These are phyloP conservation scores for Drosophila rellima DNA, from an alignment of 2,888 invertebrate species.

Conservation along the genomic window DNA sequence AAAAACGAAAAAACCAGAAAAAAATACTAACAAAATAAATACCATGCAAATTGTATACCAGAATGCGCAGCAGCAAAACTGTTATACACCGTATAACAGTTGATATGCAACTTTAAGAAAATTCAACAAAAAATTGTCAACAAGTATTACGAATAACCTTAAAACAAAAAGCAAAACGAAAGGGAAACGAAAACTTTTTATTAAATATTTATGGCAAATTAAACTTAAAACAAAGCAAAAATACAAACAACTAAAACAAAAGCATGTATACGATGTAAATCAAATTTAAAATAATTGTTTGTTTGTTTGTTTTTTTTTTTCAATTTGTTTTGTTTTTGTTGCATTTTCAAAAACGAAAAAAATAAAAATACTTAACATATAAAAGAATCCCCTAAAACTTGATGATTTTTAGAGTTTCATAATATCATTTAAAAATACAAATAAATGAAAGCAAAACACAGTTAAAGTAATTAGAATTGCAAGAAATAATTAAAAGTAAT, in stretches of 20 bases:
- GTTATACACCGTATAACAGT: slow-evolving; percentile 53
- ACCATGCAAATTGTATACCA: slow-evolving; percentile 54
- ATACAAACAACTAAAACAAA: slow-evolving; percentile 27
- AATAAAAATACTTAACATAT: neutral
- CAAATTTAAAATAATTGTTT: slow-evolving; percentile 53
- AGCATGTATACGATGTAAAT: slow-evolving; percentile 72
- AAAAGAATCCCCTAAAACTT: neutral
- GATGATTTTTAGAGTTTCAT: slow-evolving; percentile 18
- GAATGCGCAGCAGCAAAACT: slow-evolving; percentile 33
- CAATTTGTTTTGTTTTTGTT: slow-evolving; percentile 29
- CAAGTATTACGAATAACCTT: slow-evolving; percentile 50
- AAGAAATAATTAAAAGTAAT: slow-evolving; percentile 45
- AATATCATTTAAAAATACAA: slow-evolving; percentile 23
- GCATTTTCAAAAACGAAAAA: neutral
- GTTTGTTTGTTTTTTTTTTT: slow-evolving; percentile 27
- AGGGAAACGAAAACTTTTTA: slow-evolving; percentile 36
- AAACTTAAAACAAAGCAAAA: slow-evolving; percentile 19
- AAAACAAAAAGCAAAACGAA: neutral
- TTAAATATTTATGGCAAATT: slow-evolving; percentile 57
- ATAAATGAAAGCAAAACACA: slow-evolving; percentile 1
- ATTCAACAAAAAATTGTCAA: slow-evolving; percentile 36
- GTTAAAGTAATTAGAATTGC: slow-evolving; percentile 24
- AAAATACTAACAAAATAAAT: slow-evolving; percentile 11
- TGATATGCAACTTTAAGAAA: slow-evolving; percentile 14
- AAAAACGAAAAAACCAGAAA: neutral